Evolutionary conservation across 2,113 vertebrate genomes (phyloP).

Genomic region (Clarias batrachus): DNA sequence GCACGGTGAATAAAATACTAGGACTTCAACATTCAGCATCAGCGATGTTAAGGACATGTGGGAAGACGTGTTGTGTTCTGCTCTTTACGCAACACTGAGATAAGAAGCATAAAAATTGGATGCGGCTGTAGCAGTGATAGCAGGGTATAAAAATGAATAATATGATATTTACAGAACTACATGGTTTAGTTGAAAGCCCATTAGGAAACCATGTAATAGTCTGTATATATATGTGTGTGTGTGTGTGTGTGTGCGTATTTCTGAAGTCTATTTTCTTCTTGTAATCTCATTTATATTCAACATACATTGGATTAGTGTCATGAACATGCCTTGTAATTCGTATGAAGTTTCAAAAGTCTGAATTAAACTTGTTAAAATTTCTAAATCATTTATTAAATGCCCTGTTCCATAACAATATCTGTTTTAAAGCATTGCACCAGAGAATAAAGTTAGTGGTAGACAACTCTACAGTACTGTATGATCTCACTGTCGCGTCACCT

Average conservation of each 20-base stretch:
- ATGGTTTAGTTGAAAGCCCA: neutral
- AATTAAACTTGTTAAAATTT: neutral
- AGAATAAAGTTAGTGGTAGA: neutral
- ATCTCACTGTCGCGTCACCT: too few species aligned
- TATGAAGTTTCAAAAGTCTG: neutral
- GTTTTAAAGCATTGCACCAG: neutral
- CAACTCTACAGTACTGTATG: too few species aligned
- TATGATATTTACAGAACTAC: neutral
- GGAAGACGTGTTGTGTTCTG: neutral
- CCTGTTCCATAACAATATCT: neutral
- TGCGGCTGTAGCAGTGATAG: neutral
- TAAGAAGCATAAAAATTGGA: neutral
- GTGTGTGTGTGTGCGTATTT: neutral
- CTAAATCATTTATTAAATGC: neutral
- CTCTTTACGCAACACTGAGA: neutral
- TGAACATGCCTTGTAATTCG: neutral
- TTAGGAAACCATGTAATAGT: neutral
- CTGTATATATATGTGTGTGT: neutral
- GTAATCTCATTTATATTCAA: neutral
- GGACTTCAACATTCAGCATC: neutral
- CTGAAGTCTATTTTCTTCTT: neutral
- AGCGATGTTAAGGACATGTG: neutral
- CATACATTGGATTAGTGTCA: neutral
- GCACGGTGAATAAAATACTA: neutral
- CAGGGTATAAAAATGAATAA: neutral